phyloP scores from a whole-genome alignment of 2,797 vertebrate species.

The Cyclura pinguis region DNA sequence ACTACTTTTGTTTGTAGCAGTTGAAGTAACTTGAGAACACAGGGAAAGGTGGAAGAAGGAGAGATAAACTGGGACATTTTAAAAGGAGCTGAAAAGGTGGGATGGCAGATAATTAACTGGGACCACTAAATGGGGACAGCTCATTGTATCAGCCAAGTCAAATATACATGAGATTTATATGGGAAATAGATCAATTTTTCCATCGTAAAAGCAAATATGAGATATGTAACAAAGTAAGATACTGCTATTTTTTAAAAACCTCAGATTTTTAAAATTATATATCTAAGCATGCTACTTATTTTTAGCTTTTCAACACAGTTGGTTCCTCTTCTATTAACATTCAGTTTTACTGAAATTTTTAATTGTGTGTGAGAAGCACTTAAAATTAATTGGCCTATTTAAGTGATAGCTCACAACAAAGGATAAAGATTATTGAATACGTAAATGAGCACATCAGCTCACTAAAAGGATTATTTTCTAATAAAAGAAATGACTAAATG shows the following conservation, averaged over 20 bases:
- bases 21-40: too few relatives aligned
- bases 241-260: conserved; percentile 39
- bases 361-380: conserved; percentile 70
- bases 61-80: too few relatives aligned
- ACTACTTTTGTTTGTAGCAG: too few relatives aligned
- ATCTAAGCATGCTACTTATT: conserved; percentile 60
- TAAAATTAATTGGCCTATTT: conserved; percentile 76
- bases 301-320: conserved; percentile 66
- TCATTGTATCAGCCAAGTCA: neutral
- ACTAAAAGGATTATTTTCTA: conserved; percentile 67
- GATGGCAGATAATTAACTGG: too few relatives aligned
- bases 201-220: conserved; percentile 37
- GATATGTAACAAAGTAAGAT: neutral
- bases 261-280: conserved; percentile 60
- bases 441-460: conserved; percentile 58
- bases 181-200: conserved; percentile 32
- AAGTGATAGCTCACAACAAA: conserved; percentile 75
- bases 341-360: conserved; percentile 65
- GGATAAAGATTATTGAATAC: conserved; percentile 74
- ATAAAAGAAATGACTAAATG: conserved; percentile 68
- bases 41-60: too few relatives aligned
- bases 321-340: conserved; percentile 62
- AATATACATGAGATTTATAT: conserved; percentile 15
- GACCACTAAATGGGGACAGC: too few relatives aligned
- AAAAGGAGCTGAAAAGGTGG: too few relatives aligned